A percentile compares a stretch with the other conserved stretches of the same genome.
Evolutionary conservation across 2,888 invertebrate genomes (phyloP).

Genomic region (Ennomos quercinarius): DNA sequence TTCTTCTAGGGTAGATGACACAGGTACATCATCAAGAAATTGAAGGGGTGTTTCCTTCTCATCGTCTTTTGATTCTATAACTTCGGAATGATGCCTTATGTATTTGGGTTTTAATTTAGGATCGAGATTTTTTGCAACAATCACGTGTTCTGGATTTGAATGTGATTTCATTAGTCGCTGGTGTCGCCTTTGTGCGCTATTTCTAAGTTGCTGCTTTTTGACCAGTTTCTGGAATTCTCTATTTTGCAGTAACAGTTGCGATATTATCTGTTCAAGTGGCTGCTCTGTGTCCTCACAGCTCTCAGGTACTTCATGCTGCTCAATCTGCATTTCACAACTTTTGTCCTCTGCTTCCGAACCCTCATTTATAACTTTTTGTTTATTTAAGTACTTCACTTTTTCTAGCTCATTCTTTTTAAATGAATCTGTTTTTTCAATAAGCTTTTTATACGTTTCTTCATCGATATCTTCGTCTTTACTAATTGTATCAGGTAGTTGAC

Average conservation of each 20-base stretch:
- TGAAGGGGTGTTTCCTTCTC: constrained; percentile 33
- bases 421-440: constrained; percentile 83
- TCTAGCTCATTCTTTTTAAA: constrained; percentile 83
- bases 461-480: constrained; percentile 79
- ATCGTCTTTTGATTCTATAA: constrained; percentile 45
- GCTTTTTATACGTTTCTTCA: constrained; percentile 76
- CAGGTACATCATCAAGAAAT: constrained; percentile 11
- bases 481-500: constrained; percentile 57
- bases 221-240: constrained; percentile 92
- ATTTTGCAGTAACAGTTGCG: constrained; percentile 93
- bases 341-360: constrained; percentile 74
- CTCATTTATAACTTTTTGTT: constrained; percentile 80
- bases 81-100: constrained; percentile 70
- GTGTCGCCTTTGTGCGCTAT: constrained; percentile 81
- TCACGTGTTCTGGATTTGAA: constrained; percentile 79
- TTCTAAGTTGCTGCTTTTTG: constrained; percentile 89
- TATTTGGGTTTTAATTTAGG: constrained; percentile 69
- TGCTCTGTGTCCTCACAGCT: constrained; percentile 78
- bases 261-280: constrained; percentile 91
- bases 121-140: constrained; percentile 69
- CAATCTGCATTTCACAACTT: constrained; percentile 49
- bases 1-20: constrained; percentile 61
- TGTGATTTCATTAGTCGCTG: constrained; percentile 84
- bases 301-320: constrained; percentile 55
- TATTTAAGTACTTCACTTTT: constrained; percentile 79